Conservation (phyloP, 2,113 vertebrate genomes). For the Eleginops maclovinus region DNA sequence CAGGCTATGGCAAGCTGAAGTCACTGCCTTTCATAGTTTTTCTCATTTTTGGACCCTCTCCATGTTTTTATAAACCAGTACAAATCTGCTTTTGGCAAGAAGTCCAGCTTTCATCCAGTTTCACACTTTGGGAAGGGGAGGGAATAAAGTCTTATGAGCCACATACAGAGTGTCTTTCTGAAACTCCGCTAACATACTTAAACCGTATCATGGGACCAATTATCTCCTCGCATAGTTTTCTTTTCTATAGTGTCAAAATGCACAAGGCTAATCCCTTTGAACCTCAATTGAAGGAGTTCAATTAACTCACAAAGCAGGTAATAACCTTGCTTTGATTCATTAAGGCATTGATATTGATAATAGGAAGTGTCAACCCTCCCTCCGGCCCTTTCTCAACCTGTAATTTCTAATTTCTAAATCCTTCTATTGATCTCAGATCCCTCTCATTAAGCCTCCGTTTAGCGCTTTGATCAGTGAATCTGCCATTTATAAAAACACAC, state of each 20-base stretch:
- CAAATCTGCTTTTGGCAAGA: slow-evolving; percentile 42
- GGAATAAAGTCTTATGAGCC: slow-evolving; percentile 20
- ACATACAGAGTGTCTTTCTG: slow-evolving; percentile 1
- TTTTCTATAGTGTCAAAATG: slow-evolving; percentile 10
- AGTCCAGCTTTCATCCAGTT: slow-evolving; percentile 28
- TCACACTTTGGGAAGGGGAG: slow-evolving; percentile 6
- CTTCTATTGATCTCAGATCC: slow-evolving; percentile 50
- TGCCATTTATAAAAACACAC: slow-evolving; percentile 46
- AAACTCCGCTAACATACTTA: not conserved
- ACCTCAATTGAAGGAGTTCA: slow-evolving; percentile 35
- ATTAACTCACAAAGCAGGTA: slow-evolving; percentile 37
- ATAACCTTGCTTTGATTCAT: slow-evolving; percentile 45
- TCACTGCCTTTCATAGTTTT: slow-evolving; percentile 48
- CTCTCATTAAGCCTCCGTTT: slow-evolving; percentile 60
- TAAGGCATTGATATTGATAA: slow-evolving; percentile 42
- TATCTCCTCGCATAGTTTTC: slow-evolving; percentile 18
- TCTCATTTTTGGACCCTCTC: slow-evolving; percentile 3
- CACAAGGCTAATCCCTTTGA: slow-evolving; percentile 47
- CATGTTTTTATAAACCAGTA: slow-evolving; percentile 44
- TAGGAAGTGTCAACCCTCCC: slow-evolving; percentile 32
- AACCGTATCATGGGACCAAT: slow-evolving; percentile 1
- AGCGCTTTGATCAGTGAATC: slow-evolving; percentile 60
- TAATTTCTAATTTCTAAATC: slow-evolving; percentile 24
- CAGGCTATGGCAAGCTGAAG: slow-evolving; percentile 59
- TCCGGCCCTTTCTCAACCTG: slow-evolving; percentile 31